Evolutionary conservation across 2,888 invertebrate genomes (phyloP).

Genomic region (Brenthis daphne): DNA sequence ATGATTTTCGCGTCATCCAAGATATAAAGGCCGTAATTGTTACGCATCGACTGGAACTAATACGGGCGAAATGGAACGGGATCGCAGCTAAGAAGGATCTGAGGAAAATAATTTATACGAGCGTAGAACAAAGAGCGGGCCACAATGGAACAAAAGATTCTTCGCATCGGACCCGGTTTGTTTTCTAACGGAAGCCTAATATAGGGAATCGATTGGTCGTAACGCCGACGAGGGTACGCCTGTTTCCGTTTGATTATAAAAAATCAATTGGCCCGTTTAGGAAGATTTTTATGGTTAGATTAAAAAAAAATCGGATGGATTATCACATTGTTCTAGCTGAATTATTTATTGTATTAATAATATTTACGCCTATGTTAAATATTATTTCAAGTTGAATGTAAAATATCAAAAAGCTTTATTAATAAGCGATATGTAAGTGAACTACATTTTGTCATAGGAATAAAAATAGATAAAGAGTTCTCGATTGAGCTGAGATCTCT

Average conservation of each 20-base stretch:
- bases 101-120: constrained; percentile 80
- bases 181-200: constrained; percentile 76
- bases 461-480: constrained; percentile 51
- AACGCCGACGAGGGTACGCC: constrained; percentile 60
- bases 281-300: constrained; percentile 37
- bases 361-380: too few species aligned
- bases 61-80: constrained; percentile 79
- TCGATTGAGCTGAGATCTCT: constrained; percentile 50
- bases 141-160: constrained; percentile 77
- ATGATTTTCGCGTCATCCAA: constrained; percentile 80
- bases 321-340: constrained; percentile 10
- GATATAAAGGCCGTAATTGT: constrained; percentile 79
- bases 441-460: constrained; percentile 39
- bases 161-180: constrained; percentile 67
- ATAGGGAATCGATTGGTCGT: constrained; percentile 75
- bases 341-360: not conserved
- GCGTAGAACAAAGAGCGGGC: constrained; percentile 73
- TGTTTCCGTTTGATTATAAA: constrained; percentile 59
- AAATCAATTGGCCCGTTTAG: constrained; percentile 42
- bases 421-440: constrained; percentile 1
- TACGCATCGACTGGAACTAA: constrained; percentile 81
- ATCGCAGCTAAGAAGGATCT: constrained; percentile 75
- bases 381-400: too few species aligned
- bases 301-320: constrained; percentile 29
- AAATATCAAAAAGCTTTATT: too few species aligned